phyloP scores from a whole-genome alignment of 1,140 invertebrate genomes.

The Pseudomyrmex sp. region DNA sequence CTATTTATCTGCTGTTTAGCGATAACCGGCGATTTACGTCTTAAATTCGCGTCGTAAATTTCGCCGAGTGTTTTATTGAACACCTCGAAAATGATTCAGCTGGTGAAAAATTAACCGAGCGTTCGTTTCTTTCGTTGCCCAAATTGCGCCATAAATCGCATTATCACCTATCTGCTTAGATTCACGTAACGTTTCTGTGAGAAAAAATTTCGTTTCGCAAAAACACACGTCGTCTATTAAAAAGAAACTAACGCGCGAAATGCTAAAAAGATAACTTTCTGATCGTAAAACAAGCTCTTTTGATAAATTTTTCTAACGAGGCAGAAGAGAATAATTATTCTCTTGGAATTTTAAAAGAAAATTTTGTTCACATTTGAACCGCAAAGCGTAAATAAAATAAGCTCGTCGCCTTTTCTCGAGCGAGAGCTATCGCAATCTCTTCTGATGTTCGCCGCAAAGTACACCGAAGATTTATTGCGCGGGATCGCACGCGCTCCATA shows the following conservation, averaged over 20 bases:
- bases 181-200: not conserved
- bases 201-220: slow-evolving; percentile 2
- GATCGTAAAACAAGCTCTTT: too few relatives aligned
- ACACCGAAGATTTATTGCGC: not conserved
- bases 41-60: slow-evolving; percentile 32
- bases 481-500: slow-evolving; percentile 44
- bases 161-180: not conserved
- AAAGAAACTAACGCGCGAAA: not conserved
- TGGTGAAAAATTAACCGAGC: slow-evolving; percentile 35
- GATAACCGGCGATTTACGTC: slow-evolving; percentile 22
- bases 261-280: too few relatives aligned
- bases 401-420: not conserved
- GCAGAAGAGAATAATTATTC: too few relatives aligned
- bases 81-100: slow-evolving; percentile 17
- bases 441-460: too few relatives aligned
- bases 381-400: not conserved
- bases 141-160: slow-evolving; percentile 42
- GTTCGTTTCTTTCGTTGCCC: slow-evolving; percentile 18
- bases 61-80: slow-evolving; percentile 33
- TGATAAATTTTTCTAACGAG: too few relatives aligned
- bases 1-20: not conserved
- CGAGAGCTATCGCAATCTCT: not conserved
- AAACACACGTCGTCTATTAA: not conserved
- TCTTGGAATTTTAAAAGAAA: too few relatives aligned
- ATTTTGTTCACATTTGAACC: too few relatives aligned